phyloP scores from a whole-genome alignment of 1,140 invertebrate genomes.

The Phymorhynchus buccinoides region DNA sequence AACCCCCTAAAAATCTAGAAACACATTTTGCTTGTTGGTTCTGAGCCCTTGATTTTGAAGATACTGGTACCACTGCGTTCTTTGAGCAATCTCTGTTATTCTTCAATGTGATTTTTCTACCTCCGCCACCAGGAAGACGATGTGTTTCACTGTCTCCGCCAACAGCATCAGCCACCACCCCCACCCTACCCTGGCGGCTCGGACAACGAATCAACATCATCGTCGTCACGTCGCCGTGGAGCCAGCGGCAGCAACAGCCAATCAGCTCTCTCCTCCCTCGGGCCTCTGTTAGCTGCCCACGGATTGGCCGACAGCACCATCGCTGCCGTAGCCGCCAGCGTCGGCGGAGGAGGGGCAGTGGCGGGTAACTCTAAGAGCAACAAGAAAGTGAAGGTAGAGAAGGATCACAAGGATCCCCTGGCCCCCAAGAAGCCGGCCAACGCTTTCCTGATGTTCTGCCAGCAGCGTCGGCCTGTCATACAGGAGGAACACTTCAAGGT shows the following conservation, averaged over 20 bases:
- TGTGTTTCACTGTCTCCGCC: slow-evolving; percentile 54
- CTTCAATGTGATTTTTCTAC: too few relatives aligned
- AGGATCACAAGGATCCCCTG: slow-evolving; percentile 57
- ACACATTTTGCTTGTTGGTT: too few relatives aligned
- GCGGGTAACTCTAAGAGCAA: slow-evolving; percentile 35
- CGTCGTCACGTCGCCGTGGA: slow-evolving; percentile 7
- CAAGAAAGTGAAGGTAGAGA: slow-evolving; percentile 51
- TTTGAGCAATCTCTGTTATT: too few relatives aligned
- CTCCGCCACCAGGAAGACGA: slow-evolving; percentile 65
- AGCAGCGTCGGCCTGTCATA: slow-evolving; percentile 60
- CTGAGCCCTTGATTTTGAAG: too few relatives aligned
- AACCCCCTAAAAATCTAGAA: too few relatives aligned
- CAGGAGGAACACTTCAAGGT: slow-evolving; percentile 69
- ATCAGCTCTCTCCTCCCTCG: slow-evolving; percentile 54
- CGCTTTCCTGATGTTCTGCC: slow-evolving; percentile 68
- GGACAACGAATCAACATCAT: slow-evolving; percentile 32
- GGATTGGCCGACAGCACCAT: slow-evolving; percentile 40
- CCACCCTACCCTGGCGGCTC: slow-evolving; percentile 42
- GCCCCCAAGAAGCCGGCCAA: slow-evolving; percentile 66
- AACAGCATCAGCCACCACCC: too few relatives aligned
- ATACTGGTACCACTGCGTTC: too few relatives aligned
- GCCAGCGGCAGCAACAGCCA: slow-evolving; percentile 44
- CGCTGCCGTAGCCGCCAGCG: slow-evolving; percentile 32
- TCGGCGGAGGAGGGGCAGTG: slow-evolving; percentile 8
- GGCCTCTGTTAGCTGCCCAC: slow-evolving; percentile 55